Percentiles rank a stretch among this genome's conserved stretches.
phyloP scores from a whole-genome alignment of 2,113 vertebrate species.

The Petrocephalus microphthalmus region DNA sequence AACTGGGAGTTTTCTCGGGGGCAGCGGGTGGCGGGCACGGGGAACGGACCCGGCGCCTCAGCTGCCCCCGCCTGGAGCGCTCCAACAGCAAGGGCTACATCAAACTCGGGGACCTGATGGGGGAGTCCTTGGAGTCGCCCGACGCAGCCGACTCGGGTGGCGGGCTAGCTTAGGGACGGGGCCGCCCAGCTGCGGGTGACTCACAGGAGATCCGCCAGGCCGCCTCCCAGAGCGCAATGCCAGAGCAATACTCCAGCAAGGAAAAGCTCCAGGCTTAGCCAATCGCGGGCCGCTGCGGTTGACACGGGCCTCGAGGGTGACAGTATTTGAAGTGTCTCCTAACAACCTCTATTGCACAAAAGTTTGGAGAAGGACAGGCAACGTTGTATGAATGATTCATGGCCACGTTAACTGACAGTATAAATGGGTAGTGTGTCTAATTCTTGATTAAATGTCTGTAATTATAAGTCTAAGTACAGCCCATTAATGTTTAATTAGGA shows the following conservation, averaged over 20 bases:
- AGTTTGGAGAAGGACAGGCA: slow-evolving; percentile 30
- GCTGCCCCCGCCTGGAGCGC: slow-evolving; percentile 60
- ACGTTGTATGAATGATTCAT: slow-evolving; percentile 39
- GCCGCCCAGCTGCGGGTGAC: slow-evolving; percentile 28
- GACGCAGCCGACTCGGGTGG: slow-evolving; percentile 54
- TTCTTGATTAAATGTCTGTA: slow-evolving; percentile 20
- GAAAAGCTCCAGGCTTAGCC: slow-evolving; percentile 76
- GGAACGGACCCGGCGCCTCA: slow-evolving; percentile 52
- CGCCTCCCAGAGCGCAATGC: slow-evolving; percentile 36
- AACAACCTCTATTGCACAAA: slow-evolving; percentile 21
- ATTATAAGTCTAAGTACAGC: slow-evolving; percentile 23
- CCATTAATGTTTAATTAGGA: slow-evolving; percentile 25
- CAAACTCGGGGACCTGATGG: slow-evolving; percentile 61
- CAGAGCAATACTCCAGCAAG: slow-evolving; percentile 73
- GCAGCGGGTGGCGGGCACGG: slow-evolving; percentile 29
- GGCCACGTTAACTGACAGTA: slow-evolving; percentile 4
- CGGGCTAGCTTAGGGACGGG: slow-evolving; percentile 25
- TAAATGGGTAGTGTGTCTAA: neutral
- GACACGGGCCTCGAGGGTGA: slow-evolving; percentile 57
- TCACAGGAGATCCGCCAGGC: slow-evolving; percentile 21
- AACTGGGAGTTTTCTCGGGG: slow-evolving; percentile 42
- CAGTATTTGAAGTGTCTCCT: slow-evolving; percentile 48
- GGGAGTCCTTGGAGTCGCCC: slow-evolving; percentile 68
- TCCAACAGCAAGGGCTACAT: slow-evolving; percentile 71
- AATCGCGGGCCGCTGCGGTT: slow-evolving; percentile 56